Evolutionary conservation across 23 tunicate genomes (phyloP).

Genomic region (Corella eumyota): DNA sequence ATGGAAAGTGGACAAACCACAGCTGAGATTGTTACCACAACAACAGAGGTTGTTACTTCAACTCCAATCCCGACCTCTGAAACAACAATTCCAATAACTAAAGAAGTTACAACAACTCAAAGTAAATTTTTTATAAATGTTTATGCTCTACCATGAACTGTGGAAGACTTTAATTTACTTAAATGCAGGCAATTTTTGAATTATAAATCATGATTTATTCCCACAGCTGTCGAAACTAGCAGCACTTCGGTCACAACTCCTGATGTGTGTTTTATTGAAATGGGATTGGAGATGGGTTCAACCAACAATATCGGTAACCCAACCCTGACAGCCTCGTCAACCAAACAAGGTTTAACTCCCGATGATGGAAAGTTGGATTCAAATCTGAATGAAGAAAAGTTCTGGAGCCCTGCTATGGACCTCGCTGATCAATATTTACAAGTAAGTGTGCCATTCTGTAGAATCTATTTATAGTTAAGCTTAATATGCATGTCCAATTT

Average conservation of each 20-base stretch:
- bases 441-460: too few species aligned
- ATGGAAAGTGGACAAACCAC: too few species aligned
- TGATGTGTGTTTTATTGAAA: conserved; percentile 23
- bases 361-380: conserved; percentile 46
- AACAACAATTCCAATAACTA: too few species aligned
- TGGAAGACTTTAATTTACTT: too few species aligned
- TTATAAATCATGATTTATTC: background rate
- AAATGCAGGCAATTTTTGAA: too few species aligned
- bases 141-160: too few species aligned
- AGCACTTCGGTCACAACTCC: conserved; percentile 20
- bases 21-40: too few species aligned
- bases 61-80: conserved; percentile 13
- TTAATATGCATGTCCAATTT: background rate
- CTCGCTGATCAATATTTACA: conserved; percentile 58
- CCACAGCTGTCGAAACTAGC: conserved; percentile 42
- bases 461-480: background rate
- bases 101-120: too few species aligned
- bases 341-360: conserved; percentile 37
- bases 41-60: conserved; percentile 27
- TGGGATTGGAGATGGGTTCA: conserved; percentile 32
- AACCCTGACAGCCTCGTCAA: conserved; percentile 53
- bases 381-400: conserved; percentile 19
- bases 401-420: conserved; percentile 47
- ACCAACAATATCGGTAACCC: conserved; percentile 17
- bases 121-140: too few species aligned